Base-by-base conservation (phyloP, 2,113 vertebrate species). In the Megaptera novaeangliae region DNA sequence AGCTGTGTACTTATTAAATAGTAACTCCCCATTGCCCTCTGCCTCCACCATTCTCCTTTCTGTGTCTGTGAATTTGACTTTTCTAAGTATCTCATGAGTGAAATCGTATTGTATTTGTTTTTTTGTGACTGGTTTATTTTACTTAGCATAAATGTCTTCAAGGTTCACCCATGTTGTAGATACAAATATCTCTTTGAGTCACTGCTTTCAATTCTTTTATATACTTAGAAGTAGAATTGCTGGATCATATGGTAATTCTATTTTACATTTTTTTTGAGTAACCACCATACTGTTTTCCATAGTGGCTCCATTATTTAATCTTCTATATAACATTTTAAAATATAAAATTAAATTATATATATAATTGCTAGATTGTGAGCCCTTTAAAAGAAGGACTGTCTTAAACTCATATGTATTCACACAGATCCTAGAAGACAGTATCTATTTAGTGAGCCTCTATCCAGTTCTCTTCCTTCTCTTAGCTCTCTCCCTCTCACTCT, bases 321-420 rank as follows among this genome's bases (percentile, higher is more conserved):
- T 89, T 64, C 66, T 68, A 0, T 77, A 10, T 95, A 71, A 39
- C 23, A 10, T 71, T 88, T 88, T 95, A 91, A 49, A 66, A 88
- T 64, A 8, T 97, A 80, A 88, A 93, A 75, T 21, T 93, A 64
- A 46, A n/a, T 95, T 71, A 91, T 86, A 85, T 81, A 36, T 49
- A n/a, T 34, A 80, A 8, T 89, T 68, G 17, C 34, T 71, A 31
- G 52, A 66, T 78, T 77, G 49, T 66, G 18, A 61, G 36, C 59
- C 49, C 20, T 84, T 90, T 80, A 91, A 36, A 86, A 27, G 84
- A 78, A 91, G 20, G 10, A 55, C 61, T 85, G 3, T 87, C 17
- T 61, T 68, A 68, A 71, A 69, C 29, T 29, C 52, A 23, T 0
- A 2, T 49, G 14, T 94, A 52, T 66, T 88, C 52, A 29, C 36